Base-by-base conservation (phyloP, 2,797 vertebrate genomes). In the Alcedo atthis region DNA sequence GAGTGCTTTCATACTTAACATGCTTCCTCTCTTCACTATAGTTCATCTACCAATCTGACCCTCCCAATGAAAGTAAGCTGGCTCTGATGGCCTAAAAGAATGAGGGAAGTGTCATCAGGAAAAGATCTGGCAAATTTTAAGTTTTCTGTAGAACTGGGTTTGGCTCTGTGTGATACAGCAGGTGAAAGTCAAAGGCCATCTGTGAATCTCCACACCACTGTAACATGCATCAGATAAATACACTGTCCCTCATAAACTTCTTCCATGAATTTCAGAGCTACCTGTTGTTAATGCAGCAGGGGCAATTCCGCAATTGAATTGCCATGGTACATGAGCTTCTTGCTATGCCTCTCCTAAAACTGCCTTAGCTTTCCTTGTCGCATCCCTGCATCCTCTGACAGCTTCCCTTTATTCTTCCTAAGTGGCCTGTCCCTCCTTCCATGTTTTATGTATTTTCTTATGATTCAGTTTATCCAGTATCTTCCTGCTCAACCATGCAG, bases 241-340 rank as follows among this genome's bases (percentile, higher is more conserved):
- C 78, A 73, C 76, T 88, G 83, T 89, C 69, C 63, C 69, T 85
- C 95, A 55, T 95, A 57, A 94, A 87, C 83, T 87, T 32, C 62
- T 86, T 69, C 55, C 54, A 81, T 35, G 81, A 92, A 90, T 76
- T 94, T 63, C 74, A 83, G 95, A 69, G 90, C 0, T 8, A 67
- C 37, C 90, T 87, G 46, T 63, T 87, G 76, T 87, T 57, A 87
- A 82, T 42, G 93, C 91, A 81, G 81, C 53, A 7, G 81, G 24
- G 14, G 86, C 93, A 96, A 90, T 90, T 93, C 94, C 90, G 93
- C 90, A 90, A 48, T 68, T 94, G 86, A 95, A 94, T 92, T 90
- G 90, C 90, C 48, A 4, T 69, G 87, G 81, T 59, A 61, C 22
- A 42, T 40, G 43, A 89, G 79, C 54, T 80, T 85, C 63, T 90